Evolutionary conservation across 2,113 vertebrate genomes (phyloP), one percentile per base, ranked within the genome.

Genomic region (Capreolus pygargus): DNA sequence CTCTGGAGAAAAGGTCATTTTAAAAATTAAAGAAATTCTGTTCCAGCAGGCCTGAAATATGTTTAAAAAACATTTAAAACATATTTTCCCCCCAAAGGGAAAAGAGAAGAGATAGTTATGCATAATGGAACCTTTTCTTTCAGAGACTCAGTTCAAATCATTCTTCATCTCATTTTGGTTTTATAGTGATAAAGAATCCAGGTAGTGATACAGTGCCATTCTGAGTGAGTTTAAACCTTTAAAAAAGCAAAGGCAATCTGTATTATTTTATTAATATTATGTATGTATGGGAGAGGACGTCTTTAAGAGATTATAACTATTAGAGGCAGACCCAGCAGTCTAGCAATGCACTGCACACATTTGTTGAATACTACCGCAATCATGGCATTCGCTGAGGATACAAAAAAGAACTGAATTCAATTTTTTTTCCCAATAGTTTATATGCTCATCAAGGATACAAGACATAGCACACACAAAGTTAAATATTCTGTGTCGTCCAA

Each of bases 81-180:
- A 55, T 58, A 8, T 86, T 95, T 94, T 50, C 10, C 4, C 23
- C 39, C 7, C 17, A 90, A 92, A 67, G 4, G 76, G 28, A 86
- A 91, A 67, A 64, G 39, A 70, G 74, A 85, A 60, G 74, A 67
- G 33, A 47, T 52, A 30, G 6, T 70, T 93, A 76, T 33, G 15
- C 85, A 81, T 47, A 92, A 70, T 88, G 30, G 15, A 84, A 30
- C 11, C 64, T 94, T 30, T 33, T 89, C 7, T 90, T 85, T 74
- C 43, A 78, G 57, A 87, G 39, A 9, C 33, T 86, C 70, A 95
- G 28, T 86, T 78, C 58, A 87, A 95, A 55, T 60, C 6, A 67
- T 28, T 94, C 50, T 57, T 89, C 45, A 90, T 50, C 6, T 95
- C n/a, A 85, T 93, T 93, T 95, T 79, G 45, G 70, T 96, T 90